Evolutionary conservation across 2,113 vertebrate species (phyloP).

Genomic region (Mystacornis crossleyi): DNA sequence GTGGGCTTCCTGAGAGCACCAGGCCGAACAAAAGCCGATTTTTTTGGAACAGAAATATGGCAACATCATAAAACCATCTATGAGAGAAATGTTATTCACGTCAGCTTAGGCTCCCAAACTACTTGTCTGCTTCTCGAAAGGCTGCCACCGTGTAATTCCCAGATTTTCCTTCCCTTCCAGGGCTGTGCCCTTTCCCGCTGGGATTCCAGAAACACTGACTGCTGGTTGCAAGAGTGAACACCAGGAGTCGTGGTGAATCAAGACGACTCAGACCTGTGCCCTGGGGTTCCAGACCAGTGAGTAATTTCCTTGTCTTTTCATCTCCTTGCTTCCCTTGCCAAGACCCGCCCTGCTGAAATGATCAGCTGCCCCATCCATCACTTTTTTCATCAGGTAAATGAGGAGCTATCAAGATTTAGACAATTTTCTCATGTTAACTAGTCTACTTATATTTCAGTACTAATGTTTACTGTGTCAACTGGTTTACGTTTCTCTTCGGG

Average conservation of each 20-base stretch:
- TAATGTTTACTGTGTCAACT: background rate
- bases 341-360: background rate
- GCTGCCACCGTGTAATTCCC: background rate
- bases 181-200: accelerated
- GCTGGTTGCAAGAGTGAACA: background rate
- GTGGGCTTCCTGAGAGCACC: background rate
- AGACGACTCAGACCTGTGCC: background rate
- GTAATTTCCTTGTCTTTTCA: background rate
- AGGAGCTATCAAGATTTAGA: background rate
- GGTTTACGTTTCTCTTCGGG: background rate
- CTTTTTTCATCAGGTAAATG: background rate
- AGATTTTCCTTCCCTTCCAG: background rate
- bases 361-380: background rate
- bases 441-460: background rate
- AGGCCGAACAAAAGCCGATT: background rate
- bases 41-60: background rate
- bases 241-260: background rate
- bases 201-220: background rate
- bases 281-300: background rate
- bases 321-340: background rate
- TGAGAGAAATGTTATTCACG: background rate
- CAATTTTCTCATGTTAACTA: background rate
- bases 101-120: background rate
- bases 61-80: background rate
- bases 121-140: background rate